Conservation (phyloP, 2,888 invertebrate genomes). For the Amiota minor region DNA sequence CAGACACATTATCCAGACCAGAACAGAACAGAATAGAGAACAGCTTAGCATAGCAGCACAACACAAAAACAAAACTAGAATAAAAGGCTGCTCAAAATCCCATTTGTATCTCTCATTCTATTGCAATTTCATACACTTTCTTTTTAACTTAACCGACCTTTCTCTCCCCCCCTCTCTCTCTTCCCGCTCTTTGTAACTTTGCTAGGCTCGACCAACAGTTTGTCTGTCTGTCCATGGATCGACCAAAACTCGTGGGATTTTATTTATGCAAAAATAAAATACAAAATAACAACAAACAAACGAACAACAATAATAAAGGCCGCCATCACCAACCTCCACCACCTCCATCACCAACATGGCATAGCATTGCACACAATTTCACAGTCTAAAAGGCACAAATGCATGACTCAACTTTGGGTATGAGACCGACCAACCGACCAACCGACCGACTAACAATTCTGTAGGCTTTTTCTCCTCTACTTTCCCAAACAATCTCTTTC, state of each 20-base stretch:
- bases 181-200: too few species aligned
- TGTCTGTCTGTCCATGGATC: too few species aligned
- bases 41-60: too few species aligned
- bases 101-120: conserved; percentile 50
- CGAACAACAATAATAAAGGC: conserved; percentile 41
- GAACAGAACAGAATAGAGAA: too few species aligned
- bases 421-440: too few species aligned
- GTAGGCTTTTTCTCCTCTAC: background rate
- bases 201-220: too few species aligned
- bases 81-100: conserved; percentile 53
- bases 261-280: conserved; percentile 63
- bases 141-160: too few species aligned
- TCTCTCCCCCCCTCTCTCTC: too few species aligned
- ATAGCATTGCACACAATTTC: conserved; percentile 19
- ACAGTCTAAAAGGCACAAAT: conserved; percentile 53
- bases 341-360: conserved; percentile 8
- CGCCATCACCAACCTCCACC: background rate
- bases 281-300: too few species aligned
- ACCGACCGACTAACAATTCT: background rate
- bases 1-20: too few species aligned
- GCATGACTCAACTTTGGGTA: conserved; percentile 8
- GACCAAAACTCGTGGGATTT: conserved; percentile 42
- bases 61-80: background rate
- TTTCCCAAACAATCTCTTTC: background rate
- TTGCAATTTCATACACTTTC: too few species aligned